phyloP scores from a whole-genome alignment of 2,797 vertebrate genomes.

The Mycteria americana region DNA sequence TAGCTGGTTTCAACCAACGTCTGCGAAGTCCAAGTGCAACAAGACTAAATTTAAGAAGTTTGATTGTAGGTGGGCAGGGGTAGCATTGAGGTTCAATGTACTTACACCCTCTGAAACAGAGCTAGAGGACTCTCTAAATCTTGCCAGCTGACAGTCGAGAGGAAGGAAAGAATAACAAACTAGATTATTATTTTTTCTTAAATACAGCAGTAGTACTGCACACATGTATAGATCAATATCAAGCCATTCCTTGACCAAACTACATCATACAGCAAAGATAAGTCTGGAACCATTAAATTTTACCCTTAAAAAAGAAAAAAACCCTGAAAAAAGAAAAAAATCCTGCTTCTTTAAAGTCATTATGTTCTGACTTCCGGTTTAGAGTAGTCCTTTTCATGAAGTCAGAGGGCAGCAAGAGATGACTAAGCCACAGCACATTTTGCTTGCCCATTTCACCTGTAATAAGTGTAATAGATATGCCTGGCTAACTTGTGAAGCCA shows the following conservation, averaged over 20 bases:
- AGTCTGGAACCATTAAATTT: background rate
- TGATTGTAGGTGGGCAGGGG: background rate
- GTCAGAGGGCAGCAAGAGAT: background rate
- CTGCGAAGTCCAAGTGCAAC: background rate
- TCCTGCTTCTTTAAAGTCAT: background rate
- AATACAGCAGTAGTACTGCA: background rate
- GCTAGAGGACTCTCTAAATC: background rate
- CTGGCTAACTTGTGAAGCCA: background rate
- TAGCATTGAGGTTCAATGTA: background rate
- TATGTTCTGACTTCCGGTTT: background rate
- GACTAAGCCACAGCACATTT: background rate
- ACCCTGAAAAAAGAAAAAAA: background rate
- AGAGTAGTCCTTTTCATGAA: background rate
- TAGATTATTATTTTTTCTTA: background rate
- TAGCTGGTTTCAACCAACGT: background rate
- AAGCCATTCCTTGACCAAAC: background rate
- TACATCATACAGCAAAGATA: background rate
- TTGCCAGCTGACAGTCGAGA: background rate
- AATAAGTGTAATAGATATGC: background rate
- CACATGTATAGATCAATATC: background rate
- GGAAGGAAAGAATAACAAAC: background rate
- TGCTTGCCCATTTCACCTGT: background rate
- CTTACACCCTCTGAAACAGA: background rate
- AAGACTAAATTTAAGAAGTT: background rate
- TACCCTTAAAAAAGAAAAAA: background rate